Conservation (phyloP, 2,113 vertebrate species). For the Furnarius figulus region DNA sequence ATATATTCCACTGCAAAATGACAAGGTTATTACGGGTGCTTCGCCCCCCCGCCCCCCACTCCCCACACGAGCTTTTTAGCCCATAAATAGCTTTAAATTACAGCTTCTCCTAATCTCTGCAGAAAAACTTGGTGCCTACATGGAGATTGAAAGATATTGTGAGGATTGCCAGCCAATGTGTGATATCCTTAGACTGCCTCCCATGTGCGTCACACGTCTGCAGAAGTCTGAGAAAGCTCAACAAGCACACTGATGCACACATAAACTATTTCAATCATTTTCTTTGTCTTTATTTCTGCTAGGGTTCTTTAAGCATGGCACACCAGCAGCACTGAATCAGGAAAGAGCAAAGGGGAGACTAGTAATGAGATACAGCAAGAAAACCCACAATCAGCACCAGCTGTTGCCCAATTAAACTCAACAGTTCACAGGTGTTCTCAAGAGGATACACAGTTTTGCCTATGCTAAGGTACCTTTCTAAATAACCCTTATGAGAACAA, state of each 20-base stretch:
- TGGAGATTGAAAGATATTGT: background rate
- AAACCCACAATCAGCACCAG: slow-evolving; percentile 72
- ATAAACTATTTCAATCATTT: slow-evolving; percentile 27
- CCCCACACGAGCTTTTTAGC: background rate
- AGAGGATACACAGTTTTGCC: slow-evolving; percentile 45
- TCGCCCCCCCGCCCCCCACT: no score
- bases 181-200: background rate
- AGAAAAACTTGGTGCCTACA: slow-evolving; percentile 5
- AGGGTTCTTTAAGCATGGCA: slow-evolving; percentile 23
- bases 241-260: background rate
- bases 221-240: slow-evolving; percentile 39
- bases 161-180: background rate
- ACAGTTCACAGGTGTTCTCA: slow-evolving; percentile 73
- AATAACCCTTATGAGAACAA: slow-evolving; percentile 41
- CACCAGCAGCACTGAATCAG: slow-evolving; percentile 8
- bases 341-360: slow-evolving; percentile 39
- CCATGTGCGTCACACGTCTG: background rate
- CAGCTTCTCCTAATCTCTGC: slow-evolving; percentile 16
- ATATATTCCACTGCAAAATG: slow-evolving; percentile 16
- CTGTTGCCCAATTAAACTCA: slow-evolving; percentile 74
- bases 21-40: background rate
- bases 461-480: slow-evolving; percentile 32
- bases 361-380: slow-evolving; percentile 69
- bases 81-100: slow-evolving; percentile 31
- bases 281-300: slow-evolving; percentile 36